phyloP scores from a whole-genome alignment of 2,888 invertebrate genomes.

The Bombylius major region DNA sequence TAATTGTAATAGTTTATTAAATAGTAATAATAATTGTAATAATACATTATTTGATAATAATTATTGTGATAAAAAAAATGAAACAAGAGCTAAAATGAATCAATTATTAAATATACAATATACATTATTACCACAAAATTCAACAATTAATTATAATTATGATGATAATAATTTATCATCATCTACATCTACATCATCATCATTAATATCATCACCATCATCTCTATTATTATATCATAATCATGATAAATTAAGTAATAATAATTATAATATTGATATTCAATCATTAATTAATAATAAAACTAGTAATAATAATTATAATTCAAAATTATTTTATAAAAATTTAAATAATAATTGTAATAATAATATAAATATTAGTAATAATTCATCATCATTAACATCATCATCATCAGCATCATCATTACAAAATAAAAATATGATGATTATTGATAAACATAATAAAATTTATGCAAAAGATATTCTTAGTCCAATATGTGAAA shows the following conservation, averaged over 20 bases:
- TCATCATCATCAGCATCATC: background rate
- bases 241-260: background rate
- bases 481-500: constrained; percentile 12
- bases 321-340: constrained; percentile 2
- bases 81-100: constrained; percentile 17
- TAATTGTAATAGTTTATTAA: constrained; percentile 13
- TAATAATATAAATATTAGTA: constrained; percentile 13
- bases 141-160: background rate
- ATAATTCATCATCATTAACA: background rate
- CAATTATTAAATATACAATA: constrained; percentile 14
- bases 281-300: constrained; percentile 1
- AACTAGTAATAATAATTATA: constrained; percentile 7
- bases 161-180: background rate
- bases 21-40: constrained; percentile 6
- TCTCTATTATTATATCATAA: background rate
- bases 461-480: constrained; percentile 15
- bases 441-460: constrained; percentile 8
- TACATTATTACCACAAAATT: constrained; percentile 13
- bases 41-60: background rate
- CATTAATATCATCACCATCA: background rate
- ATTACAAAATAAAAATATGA: background rate
- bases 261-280: background rate
- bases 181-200: background rate
- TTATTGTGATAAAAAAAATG: constrained; percentile 18
- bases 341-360: background rate